Conservation (phyloP, 1,140 invertebrate species). For the Harlomillsia oculata region DNA sequence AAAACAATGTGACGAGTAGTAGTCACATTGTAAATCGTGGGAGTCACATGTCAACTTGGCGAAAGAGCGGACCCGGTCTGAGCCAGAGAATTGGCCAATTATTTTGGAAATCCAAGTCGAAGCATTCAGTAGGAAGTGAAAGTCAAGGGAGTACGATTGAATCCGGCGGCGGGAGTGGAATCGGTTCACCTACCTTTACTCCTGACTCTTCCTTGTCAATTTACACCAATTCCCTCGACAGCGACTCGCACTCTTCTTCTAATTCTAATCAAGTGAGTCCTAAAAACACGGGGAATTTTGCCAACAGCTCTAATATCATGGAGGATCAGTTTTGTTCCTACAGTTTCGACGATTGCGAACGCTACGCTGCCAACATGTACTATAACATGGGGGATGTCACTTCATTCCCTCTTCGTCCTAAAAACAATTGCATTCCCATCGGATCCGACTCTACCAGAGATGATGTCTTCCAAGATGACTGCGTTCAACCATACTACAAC, state of each 20-base stretch:
- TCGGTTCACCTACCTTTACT: slow-evolving; percentile 24
- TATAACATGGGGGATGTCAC: slow-evolving; percentile 25
- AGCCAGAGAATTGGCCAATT: slow-evolving; percentile 12
- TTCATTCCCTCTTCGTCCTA: slow-evolving; percentile 9
- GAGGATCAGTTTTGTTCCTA: slow-evolving; percentile 20
- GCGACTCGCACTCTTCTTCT: slow-evolving; percentile 24
- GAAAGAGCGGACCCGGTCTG: too few species aligned
- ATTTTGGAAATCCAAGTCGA: slow-evolving; percentile 29
- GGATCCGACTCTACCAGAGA: not conserved
- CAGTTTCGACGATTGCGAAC: slow-evolving; percentile 15
- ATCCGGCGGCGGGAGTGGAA: slow-evolving; percentile 4
- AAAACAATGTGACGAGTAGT: too few species aligned
- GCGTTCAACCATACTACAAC: slow-evolving; percentile 27
- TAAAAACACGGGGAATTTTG: not conserved
- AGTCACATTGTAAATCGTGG: too few species aligned
- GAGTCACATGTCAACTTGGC: too few species aligned
- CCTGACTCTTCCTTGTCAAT: slow-evolving; percentile 31
- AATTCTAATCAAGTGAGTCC: slow-evolving; percentile 15
- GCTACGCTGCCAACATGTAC: slow-evolving; percentile 28
- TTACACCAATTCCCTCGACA: slow-evolving; percentile 30
- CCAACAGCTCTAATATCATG: not conserved
- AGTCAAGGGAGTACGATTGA: slow-evolving; percentile 21
- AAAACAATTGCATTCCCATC: slow-evolving; percentile 14
- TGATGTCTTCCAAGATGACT: slow-evolving; percentile 3
- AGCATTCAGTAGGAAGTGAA: slow-evolving; percentile 26